phyloP scores from a whole-genome alignment of 30 jellyfish, hydroid and myxozoan genomes.

The Pseudorhiza aurosa region DNA sequence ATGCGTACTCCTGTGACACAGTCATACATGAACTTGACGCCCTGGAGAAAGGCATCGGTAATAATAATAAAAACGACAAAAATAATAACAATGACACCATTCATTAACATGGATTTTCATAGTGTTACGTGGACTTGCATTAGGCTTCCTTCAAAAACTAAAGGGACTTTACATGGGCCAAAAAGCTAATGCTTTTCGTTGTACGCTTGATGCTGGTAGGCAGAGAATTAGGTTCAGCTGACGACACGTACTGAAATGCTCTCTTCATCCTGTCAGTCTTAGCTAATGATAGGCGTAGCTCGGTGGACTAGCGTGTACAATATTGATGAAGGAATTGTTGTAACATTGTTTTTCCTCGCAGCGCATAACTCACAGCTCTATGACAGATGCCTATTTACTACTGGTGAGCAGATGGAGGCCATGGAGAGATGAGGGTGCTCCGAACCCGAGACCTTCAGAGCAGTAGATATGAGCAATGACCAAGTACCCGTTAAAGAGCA shows the following conservation, averaged over 20 bases:
- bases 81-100: too few species aligned
- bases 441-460: too few species aligned
- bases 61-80: too few species aligned
- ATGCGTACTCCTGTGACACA: constrained; percentile 91
- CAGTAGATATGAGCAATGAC: too few species aligned
- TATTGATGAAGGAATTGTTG: not conserved
- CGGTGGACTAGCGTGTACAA: not conserved
- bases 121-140: not conserved
- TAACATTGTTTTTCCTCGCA: too few species aligned
- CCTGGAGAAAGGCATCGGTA: constrained; percentile 60
- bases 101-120: not conserved
- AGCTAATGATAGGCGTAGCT: not conserved
- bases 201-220: not conserved
- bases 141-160: not conserved
- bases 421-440: too few species aligned
- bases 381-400: too few species aligned
- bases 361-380: too few species aligned
- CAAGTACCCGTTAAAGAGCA: too few species aligned
- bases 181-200: not conserved
- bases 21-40: constrained; percentile 96
- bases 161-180: not conserved
- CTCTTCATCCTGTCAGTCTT: not conserved
- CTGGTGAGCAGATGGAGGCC: too few species aligned
- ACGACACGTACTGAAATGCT: not conserved
- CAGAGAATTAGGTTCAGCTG: not conserved